Evolutionary conservation across 2,113 vertebrate species (phyloP), one percentile per base, ranked within the genome.

Genomic region (Scophthalmus maximus): DNA sequence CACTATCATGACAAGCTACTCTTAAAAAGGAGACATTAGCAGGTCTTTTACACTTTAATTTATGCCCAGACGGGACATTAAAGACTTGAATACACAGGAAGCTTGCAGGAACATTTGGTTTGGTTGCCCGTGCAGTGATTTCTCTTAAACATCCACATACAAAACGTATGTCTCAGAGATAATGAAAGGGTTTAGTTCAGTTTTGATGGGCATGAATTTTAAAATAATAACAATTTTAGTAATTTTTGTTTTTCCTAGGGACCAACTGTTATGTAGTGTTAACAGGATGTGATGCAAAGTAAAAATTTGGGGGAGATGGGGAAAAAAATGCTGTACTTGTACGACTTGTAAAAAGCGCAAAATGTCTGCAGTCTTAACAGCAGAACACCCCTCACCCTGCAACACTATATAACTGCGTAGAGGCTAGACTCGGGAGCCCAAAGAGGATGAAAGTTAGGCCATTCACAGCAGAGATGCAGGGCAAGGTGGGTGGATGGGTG

Each of bases 341-440:
- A 14, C 15, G n/a, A 60, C 11, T 42, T n/a, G 18, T 53, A 3
- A 69, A 53, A 59, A 38, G 32, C 1, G 1, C 15, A 34, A 71
- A 14, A 68, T 58, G 57, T 42, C n/a, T 17, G 15, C 3, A n/a
- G 1, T 56, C 10, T 34, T 50, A 32, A 40, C 2, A 1, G 36
- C n/a, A 49, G 25, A 70, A 84, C 76, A 83, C 53, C 74, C 11
- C 82, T 82, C 73, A 62, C 56, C 75, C 80, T 79, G 76, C 66
- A 76, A 82, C 65, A 56, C n/a, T n/a, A 67, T 32, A 74, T 20
- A 76, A 75, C 55, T 83, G 64, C 83, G 79, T 82, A 90, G 93
- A 94, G 92, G 93, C 93, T 92, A 91, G 88, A 91, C 93, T 90
- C 83, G 84, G 90, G 91, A 91, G 89, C 90, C 93, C 82, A 46